phyloP scores from a whole-genome alignment of 35 echinoderm and acorn worm species.

The Apostichopus japonicus region DNA sequence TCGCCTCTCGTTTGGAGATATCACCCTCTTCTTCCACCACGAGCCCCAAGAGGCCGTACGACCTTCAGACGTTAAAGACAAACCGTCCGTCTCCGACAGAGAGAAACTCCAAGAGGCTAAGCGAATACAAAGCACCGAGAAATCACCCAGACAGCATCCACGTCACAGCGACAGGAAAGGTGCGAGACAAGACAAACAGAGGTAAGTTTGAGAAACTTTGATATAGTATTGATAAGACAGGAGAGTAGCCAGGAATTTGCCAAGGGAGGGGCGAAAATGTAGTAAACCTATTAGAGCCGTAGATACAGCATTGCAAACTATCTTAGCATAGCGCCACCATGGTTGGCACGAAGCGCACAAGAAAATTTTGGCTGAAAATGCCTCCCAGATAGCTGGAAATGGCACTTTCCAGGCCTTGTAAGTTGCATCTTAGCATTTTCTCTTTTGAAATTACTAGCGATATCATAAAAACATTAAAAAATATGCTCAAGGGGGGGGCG shows the following conservation, averaged over 20 bases:
- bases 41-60: constrained; percentile 30
- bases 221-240: not conserved
- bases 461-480: too few species aligned
- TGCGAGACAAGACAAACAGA: not conserved
- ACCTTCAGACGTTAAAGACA: constrained; percentile 13
- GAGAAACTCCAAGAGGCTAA: constrained; percentile 21
- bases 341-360: too few species aligned
- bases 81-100: not conserved
- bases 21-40: constrained; percentile 96
- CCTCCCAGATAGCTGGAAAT: too few species aligned
- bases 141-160: constrained; percentile 17
- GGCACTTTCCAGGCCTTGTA: too few species aligned
- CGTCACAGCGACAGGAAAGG: constrained; percentile 9
- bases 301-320: too few species aligned
- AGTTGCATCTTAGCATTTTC: too few species aligned
- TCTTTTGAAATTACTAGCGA: too few species aligned
- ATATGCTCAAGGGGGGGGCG: too few species aligned
- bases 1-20: constrained; percentile 83
- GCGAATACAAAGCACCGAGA: not conserved
- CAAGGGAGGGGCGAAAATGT: not conserved
- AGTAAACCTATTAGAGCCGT: not conserved
- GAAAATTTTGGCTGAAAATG: too few species aligned
- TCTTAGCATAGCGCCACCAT: too few species aligned
- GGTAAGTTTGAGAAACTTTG: not conserved
- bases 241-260: not conserved